phyloP scores from a whole-genome alignment of 2,888 invertebrate species.

The Ophioninae sp. region DNA sequence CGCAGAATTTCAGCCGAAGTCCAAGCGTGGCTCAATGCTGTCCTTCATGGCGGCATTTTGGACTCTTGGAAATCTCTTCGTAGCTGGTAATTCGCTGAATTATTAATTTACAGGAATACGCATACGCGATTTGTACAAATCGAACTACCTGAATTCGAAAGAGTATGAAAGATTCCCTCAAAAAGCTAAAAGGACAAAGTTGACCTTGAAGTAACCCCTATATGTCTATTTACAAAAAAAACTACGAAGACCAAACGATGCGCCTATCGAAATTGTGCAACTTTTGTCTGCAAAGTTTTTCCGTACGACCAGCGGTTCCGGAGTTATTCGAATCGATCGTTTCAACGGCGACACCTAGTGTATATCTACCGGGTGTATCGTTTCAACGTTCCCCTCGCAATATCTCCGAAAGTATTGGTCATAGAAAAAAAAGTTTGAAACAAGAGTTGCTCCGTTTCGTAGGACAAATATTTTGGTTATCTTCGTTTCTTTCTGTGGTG shows the following conservation, averaged over 20 bases:
- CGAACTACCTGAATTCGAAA: neutral
- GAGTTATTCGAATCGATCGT: neutral
- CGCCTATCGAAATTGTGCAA: neutral
- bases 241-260: neutral
- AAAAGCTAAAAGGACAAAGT: neutral
- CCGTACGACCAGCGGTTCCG: neutral
- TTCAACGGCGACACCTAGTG: neutral
- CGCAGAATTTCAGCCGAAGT: slow-evolving; percentile 96
- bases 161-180: neutral
- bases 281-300: neutral
- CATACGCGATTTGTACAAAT: neutral
- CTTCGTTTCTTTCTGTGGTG: neutral
- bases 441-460: neutral
- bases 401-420: neutral
- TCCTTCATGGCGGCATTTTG: slow-evolving; percentile 97
- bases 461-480: neutral
- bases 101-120: neutral
- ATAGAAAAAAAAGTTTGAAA: neutral
- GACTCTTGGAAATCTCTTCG: slow-evolving; percentile 96
- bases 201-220: neutral
- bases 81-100: slow-evolving; percentile 86
- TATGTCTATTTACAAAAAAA: neutral
- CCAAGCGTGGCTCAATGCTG: slow-evolving; percentile 94
- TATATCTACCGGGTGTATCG: neutral
- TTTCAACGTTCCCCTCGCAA: neutral